Evolutionary conservation across 2,797 vertebrate genomes (phyloP).

Genomic region (Coccyzus lansbergi): DNA sequence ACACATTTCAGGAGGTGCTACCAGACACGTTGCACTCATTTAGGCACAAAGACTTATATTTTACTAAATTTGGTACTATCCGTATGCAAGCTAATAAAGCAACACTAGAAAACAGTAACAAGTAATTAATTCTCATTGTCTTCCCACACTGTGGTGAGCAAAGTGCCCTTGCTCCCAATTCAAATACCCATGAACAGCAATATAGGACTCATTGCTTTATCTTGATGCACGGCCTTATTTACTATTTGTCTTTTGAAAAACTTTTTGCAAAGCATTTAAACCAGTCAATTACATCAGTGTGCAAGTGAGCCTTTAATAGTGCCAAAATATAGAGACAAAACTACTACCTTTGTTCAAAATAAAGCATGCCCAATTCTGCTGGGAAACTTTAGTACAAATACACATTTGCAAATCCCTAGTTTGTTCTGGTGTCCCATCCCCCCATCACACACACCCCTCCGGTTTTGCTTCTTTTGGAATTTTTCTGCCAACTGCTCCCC

Average conservation of each 20-base stretch:
- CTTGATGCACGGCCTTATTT: neutral
- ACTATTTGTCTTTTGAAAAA: neutral
- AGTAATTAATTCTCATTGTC: conserved; percentile 21
- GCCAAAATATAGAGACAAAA: neutral
- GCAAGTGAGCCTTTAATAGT: neutral
- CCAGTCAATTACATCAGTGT: neutral
- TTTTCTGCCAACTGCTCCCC: neutral
- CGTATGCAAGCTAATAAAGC: neutral
- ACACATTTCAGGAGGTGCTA: neutral
- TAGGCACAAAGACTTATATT: neutral
- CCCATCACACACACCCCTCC: too few species aligned
- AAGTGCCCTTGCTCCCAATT: neutral
- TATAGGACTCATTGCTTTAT: neutral
- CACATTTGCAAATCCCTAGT: neutral
- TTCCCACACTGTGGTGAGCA: neutral
- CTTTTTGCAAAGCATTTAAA: conserved; percentile 20
- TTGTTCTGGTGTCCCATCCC: neutral
- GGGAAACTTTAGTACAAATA: neutral
- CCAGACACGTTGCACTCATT: neutral
- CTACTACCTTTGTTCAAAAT: neutral
- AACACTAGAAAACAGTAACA: neutral
- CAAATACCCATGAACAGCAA: neutral
- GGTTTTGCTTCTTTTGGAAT: neutral
- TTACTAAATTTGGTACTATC: neutral
- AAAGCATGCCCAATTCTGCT: neutral